Evolutionary conservation across 2,797 vertebrate species (phyloP).

Genomic region (Ptychobarbus kaznakovi): DNA sequence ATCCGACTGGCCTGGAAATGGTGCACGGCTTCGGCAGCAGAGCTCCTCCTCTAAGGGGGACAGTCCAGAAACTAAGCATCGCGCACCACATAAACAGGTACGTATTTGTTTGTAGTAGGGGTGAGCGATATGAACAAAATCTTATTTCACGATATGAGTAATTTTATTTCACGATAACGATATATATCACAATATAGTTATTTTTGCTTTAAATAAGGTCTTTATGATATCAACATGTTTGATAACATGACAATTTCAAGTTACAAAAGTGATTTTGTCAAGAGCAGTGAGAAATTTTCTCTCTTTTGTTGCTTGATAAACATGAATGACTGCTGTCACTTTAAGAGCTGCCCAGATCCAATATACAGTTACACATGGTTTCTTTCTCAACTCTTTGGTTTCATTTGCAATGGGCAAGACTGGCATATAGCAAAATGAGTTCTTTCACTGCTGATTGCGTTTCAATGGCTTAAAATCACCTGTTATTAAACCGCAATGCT

Average conservation of each 20-base stretch:
- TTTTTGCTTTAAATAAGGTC: too few relatives aligned
- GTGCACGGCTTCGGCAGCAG: constrained; percentile 90
- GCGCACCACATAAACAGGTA: constrained; percentile 93
- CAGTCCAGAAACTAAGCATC: constrained; percentile 95
- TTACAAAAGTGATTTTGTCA: too few relatives aligned
- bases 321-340: background rate
- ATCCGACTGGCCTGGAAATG: constrained; percentile 90
- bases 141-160: too few relatives aligned
- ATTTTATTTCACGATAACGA: too few relatives aligned
- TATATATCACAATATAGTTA: too few relatives aligned
- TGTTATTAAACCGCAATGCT: too few relatives aligned
- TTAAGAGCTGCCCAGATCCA: background rate
- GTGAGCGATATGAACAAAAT: background rate
- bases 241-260: too few relatives aligned
- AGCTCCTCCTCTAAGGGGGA: constrained; percentile 95
- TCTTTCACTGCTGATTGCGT: too few relatives aligned
- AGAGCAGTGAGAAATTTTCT: background rate
- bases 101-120: background rate
- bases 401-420: too few relatives aligned
- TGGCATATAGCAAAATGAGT: too few relatives aligned
- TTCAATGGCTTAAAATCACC: too few relatives aligned
- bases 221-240: background rate
- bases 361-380: background rate
- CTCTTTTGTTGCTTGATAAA: background rate
- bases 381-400: background rate